A percentile compares a stretch with the other conserved stretches of the same genome.
phyloP scores from a whole-genome alignment of 1,140 invertebrate species.

The Choristoneura fumiferana region DNA sequence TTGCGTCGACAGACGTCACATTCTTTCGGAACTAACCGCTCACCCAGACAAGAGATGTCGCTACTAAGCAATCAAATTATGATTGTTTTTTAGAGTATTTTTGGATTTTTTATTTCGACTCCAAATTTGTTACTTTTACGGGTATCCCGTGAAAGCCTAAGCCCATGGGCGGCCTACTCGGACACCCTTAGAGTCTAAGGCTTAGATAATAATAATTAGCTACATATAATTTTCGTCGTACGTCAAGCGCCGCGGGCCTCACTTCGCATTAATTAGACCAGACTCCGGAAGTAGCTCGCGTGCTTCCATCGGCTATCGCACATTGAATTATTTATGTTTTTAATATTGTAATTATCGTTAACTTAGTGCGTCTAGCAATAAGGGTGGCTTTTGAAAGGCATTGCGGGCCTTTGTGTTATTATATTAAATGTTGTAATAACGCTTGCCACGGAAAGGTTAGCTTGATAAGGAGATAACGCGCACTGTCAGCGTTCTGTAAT shows the following conservation, averaged over 20 bases:
- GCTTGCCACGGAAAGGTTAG: conserved; percentile 59
- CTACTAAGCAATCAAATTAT: too few species aligned
- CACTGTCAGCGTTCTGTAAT: conserved; percentile 44
- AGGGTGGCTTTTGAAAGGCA: neutral
- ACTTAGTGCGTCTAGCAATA: too few species aligned
- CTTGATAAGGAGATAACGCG: conserved; percentile 56
- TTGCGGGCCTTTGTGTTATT: conserved; percentile 62
- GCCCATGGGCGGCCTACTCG: neutral
- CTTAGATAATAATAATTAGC: conserved; percentile 17
- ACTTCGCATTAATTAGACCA: conserved; percentile 57
- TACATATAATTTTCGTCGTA: conserved; percentile 47
- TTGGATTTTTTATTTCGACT: too few species aligned
- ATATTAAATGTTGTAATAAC: conserved; percentile 72
- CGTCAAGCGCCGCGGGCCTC: conserved; percentile 46
- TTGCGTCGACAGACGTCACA: too few species aligned
- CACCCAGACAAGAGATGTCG: too few species aligned
- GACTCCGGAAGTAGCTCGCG: conserved; percentile 69
- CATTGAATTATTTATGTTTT: conserved; percentile 76
- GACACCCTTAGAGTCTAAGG: too few species aligned
- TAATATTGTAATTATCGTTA: conserved; percentile 73
- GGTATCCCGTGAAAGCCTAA: too few species aligned
- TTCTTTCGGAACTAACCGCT: too few species aligned
- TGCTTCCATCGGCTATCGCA: conserved; percentile 58
- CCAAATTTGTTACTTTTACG: too few species aligned
- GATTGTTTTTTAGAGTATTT: too few species aligned